phyloP scores from a whole-genome alignment of 2,113 vertebrate genomes.

The Cathartes aura region DNA sequence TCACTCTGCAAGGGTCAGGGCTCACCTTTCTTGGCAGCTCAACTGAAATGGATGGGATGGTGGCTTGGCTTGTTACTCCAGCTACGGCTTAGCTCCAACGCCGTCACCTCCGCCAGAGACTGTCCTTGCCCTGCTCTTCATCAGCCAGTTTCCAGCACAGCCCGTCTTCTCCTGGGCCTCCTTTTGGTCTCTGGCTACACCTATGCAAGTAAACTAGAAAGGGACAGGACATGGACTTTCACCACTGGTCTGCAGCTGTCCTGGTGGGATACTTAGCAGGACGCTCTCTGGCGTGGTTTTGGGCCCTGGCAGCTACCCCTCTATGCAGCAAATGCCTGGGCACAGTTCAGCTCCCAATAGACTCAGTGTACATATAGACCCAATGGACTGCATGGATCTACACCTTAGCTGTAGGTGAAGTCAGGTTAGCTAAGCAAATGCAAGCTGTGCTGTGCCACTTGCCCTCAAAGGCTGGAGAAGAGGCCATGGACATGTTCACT shows the following conservation, averaged over 20 bases:
- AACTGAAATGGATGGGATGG: background rate
- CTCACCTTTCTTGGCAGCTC: background rate
- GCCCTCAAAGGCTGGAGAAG: background rate
- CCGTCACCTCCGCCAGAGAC: background rate
- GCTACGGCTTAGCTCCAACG: fast-evolving
- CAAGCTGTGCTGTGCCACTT: background rate
- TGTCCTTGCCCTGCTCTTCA: background rate
- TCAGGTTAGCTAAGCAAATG: background rate
- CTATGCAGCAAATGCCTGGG: background rate
- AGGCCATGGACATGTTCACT: fast-evolving
- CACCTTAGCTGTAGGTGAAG: background rate
- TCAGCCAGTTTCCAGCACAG: background rate
- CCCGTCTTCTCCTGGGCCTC: background rate
- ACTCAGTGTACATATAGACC: background rate
- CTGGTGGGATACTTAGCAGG: background rate
- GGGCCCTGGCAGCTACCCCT: background rate
- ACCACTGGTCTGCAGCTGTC: background rate
- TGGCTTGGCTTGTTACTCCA: background rate
- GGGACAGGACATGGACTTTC: background rate
- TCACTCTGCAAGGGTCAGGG: background rate
- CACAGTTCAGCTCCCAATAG: background rate
- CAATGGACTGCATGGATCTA: background rate
- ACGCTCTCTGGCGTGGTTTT: background rate
- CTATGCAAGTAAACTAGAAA: background rate
- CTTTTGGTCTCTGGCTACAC: background rate